Conservation (phyloP, 2,888 invertebrate genomes). For the Phyto melanocephala region DNA sequence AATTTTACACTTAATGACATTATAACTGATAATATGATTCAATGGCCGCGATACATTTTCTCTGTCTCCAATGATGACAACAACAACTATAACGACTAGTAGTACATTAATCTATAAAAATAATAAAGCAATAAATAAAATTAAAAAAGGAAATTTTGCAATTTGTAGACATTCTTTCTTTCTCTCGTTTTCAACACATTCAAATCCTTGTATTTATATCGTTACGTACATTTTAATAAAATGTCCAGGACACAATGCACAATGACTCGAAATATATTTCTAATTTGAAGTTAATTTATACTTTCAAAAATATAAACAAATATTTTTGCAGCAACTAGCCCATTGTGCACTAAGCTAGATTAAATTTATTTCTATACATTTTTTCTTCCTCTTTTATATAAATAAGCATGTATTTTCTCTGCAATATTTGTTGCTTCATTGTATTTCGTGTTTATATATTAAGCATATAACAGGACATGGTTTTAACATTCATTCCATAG, state of each 20-base stretch:
- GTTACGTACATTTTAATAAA: no score
- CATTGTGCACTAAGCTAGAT: not conserved
- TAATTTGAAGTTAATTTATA: not conserved
- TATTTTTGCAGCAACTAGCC: not conserved
- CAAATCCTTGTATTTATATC: slow-evolving; percentile 14
- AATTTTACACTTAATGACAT: slow-evolving; percentile 47
- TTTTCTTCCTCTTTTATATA: not conserved
- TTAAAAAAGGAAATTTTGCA: not conserved
- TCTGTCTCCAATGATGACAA: not conserved
- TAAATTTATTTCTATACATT: not conserved
- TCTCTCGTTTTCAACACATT: slow-evolving; percentile 3
- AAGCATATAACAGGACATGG: not conserved
- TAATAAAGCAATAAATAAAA: not conserved
- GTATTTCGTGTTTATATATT: not conserved
- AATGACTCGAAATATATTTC: not conserved
- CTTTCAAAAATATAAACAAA: not conserved
- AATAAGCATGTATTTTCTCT: not conserved
- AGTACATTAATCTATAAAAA: not conserved
- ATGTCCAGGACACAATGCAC: not conserved
- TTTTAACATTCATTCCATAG: not conserved
- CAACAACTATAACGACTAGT: not conserved
- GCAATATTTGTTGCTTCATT: slow-evolving; percentile 1
- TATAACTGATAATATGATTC: slow-evolving; percentile 22
- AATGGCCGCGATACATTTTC: slow-evolving; percentile 4
- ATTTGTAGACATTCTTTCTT: not conserved